Evolutionary conservation across 2,797 vertebrate genomes (phyloP).

Genomic region (Zenarchopterus dispar): DNA sequence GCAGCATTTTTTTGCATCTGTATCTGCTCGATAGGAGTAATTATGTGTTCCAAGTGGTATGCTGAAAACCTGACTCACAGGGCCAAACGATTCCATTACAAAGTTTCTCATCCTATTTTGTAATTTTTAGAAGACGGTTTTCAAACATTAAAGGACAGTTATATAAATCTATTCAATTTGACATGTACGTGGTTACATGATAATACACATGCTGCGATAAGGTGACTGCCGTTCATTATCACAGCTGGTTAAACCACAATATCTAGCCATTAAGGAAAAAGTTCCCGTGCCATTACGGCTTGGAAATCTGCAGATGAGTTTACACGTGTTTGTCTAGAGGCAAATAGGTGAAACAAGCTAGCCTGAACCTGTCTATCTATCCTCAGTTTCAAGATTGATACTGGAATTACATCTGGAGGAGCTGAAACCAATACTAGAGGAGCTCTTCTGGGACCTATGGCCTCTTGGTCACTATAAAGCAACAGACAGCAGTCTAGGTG

Average conservation of each 20-base stretch:
- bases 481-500: too few relatives aligned
- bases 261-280: not conserved
- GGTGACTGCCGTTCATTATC: slow-evolving; percentile 1
- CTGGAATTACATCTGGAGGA: too few relatives aligned
- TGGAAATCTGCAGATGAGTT: too few relatives aligned
- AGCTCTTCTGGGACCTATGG: too few relatives aligned
- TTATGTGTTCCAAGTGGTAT: slow-evolving; percentile 67
- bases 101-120: slow-evolving; percentile 36
- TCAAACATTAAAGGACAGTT: slow-evolving; percentile 5
- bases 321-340: too few relatives aligned
- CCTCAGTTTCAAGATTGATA: too few relatives aligned
- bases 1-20: slow-evolving; percentile 63
- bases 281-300: too few relatives aligned
- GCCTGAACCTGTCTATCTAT: too few relatives aligned
- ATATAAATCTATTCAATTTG: slow-evolving; percentile 6
- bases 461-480: too few relatives aligned
- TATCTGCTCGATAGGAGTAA: slow-evolving; percentile 63
- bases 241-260: not conserved
- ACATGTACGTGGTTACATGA: not conserved
- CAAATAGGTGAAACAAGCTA: too few relatives aligned
- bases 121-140: slow-evolving; percentile 13
- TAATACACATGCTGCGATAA: not conserved
- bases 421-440: too few relatives aligned
- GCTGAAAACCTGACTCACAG: slow-evolving; percentile 51
- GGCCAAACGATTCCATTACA: slow-evolving; percentile 38